These are phyloP conservation scores for Nomada ferruginata DNA, from an alignment of 2,888 invertebrate species.

Conservation along the genomic window DNA sequence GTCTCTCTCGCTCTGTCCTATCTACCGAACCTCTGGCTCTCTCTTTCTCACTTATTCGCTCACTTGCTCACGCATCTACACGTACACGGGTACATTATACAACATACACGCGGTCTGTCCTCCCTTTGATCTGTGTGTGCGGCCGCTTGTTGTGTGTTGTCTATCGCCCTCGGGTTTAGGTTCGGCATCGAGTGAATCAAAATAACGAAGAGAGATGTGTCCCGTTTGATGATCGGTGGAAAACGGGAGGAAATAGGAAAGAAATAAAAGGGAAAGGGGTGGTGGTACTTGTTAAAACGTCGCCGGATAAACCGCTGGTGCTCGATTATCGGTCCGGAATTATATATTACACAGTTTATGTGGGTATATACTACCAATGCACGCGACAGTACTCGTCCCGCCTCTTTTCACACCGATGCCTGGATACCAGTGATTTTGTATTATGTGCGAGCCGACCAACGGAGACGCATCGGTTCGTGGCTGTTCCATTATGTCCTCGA, in stretches of 20 bases:
- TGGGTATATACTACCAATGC: slow-evolving; percentile 6
- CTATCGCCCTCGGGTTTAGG: slow-evolving; percentile 43
- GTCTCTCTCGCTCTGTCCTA: neutral
- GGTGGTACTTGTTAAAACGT: slow-evolving; percentile 1
- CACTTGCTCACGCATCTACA: slow-evolving; percentile 43
- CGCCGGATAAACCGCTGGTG: slow-evolving; percentile 13
- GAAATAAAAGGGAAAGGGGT: neutral
- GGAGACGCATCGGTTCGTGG: neutral
- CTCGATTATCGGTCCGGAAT: slow-evolving; percentile 28
- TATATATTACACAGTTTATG: slow-evolving; percentile 7
- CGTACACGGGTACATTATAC: slow-evolving; percentile 57
- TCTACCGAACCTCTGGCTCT: slow-evolving; percentile 13
- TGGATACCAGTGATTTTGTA: slow-evolving; percentile 28
- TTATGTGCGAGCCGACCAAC: neutral
- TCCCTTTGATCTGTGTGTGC: slow-evolving; percentile 41
- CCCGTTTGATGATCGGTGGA: slow-evolving; percentile 31
- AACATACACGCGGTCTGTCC: slow-evolving; percentile 53
- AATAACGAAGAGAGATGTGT: slow-evolving; percentile 30
- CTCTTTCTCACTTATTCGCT: slow-evolving; percentile 34
- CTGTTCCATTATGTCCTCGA: neutral
- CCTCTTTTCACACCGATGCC: neutral
- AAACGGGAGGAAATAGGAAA: neutral
- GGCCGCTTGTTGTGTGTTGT: slow-evolving; percentile 41
- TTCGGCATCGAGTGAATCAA: slow-evolving; percentile 45
- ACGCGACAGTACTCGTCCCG: slow-evolving; percentile 17